Evolutionary conservation across 2,888 invertebrate genomes (phyloP).

Genomic region (Dichetophora obliterata): DNA sequence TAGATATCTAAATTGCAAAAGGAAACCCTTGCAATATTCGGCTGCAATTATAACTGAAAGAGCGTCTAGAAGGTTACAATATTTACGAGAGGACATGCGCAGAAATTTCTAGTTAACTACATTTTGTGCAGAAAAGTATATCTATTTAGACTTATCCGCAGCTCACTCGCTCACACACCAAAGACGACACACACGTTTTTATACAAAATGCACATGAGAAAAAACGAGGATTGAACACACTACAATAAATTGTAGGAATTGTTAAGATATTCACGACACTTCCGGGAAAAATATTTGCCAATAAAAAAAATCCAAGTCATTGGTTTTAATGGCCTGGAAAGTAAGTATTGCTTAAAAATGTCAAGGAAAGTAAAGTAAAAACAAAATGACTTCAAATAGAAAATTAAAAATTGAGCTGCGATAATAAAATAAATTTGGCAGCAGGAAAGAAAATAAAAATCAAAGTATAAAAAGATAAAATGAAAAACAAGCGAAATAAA

Average conservation of each 20-base stretch:
- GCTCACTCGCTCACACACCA: background rate
- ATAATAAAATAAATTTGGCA: background rate
- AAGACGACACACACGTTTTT: background rate
- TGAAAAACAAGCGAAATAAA: no score
- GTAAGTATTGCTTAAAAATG: background rate
- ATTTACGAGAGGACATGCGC: constrained; percentile 29
- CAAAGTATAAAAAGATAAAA: background rate
- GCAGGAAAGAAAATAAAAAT: background rate
- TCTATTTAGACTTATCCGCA: background rate
- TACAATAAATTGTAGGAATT: constrained; percentile 16
- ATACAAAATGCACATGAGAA: constrained; percentile 1
- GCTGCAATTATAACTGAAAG: background rate
- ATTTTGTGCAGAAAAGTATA: constrained; percentile 19
- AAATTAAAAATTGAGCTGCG: background rate
- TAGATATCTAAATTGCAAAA: background rate
- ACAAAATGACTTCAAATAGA: background rate
- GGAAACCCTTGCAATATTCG: background rate
- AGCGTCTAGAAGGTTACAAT: no score
- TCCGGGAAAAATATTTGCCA: background rate
- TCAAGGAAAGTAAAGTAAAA: background rate
- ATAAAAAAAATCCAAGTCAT: background rate
- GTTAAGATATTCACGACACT: constrained; percentile 13
- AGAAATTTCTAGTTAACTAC: background rate
- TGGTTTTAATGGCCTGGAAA: background rate
- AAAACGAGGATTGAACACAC: background rate